Evolutionary conservation across 2,888 invertebrate genomes (phyloP), one percentile per base, ranked within the genome.

Genomic region (Zhuqinia jingwanae): DNA sequence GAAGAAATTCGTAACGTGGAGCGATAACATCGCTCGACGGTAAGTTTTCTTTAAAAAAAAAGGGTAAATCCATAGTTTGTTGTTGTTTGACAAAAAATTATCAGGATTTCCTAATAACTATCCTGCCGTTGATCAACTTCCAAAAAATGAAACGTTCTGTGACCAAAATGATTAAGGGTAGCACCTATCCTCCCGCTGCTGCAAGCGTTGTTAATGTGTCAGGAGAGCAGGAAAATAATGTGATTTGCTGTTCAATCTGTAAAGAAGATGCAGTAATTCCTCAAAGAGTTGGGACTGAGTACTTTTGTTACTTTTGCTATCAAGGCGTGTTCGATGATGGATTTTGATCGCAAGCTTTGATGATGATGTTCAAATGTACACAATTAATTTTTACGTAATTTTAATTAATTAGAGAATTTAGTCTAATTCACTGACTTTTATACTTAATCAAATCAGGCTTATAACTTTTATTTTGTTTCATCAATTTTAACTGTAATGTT

Each of bases 241-340:
- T 68, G 36, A 53, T 42, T 36, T 88, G 87, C n/a, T 81, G 75
- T 22, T 36, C 58, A 1, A 13, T 88, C n/a, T 89, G 90, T 45
- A 82, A 87, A 13, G 83, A 89, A 68, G 89, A 89, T 82, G 90
- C 90, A 17, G 80, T 88, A 13, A 81, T 90, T 53, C 90, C 90
- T 1, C 89, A 89, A 50, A 53, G 22, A 17, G 50, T 80, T 0
- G 81, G 63, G 1, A 60, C 15, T 6, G 89, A 89, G 47, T 76
- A 47, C 10, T 89, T 86, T 60, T 89, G 90, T 60, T 90, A 89
- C 27, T 89, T 78, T 77, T 90, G 90, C 50, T 75, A 87, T n/a
- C 78, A 82, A 56, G 84, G 88, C n/a, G 42, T 70, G 6, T 17
- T 42, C n/a, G 81, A 76, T 17, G 77, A 75, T 5, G 47, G 47